A percentile compares a stretch with the other conserved stretches of the same genome.
Conservation (phyloP, 1,140 invertebrate genomes). For the Belonocnema kinseyi region DNA sequence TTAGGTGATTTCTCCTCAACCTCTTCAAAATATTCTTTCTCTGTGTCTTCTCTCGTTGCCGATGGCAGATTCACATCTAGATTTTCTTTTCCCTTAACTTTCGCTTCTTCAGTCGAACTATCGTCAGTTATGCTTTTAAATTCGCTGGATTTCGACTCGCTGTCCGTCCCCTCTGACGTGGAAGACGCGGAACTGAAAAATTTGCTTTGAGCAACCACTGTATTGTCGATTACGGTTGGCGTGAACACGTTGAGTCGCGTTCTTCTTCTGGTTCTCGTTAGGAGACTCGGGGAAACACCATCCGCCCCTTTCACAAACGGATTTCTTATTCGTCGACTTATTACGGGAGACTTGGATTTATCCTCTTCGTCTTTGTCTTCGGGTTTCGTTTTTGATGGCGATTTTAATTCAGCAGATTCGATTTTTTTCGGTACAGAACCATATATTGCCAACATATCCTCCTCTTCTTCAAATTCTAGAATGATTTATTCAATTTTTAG, state of each 20-base stretch:
- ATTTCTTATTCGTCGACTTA: slow-evolving; percentile 44
- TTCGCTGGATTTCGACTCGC: slow-evolving; percentile 35
- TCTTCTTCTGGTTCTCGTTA: slow-evolving; percentile 48
- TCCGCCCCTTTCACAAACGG: slow-evolving; percentile 48
- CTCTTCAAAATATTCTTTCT: slow-evolving; percentile 19
- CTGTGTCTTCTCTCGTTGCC: background rate
- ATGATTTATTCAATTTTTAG: slow-evolving; percentile 27
- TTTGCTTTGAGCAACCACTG: slow-evolving; percentile 53
- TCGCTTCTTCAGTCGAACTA: slow-evolving; percentile 6
- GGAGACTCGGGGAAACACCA: slow-evolving; percentile 53
- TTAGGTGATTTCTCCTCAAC: slow-evolving; percentile 20
- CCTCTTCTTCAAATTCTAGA: slow-evolving; percentile 41
- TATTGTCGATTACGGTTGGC: slow-evolving; percentile 62
- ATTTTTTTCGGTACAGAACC: background rate
- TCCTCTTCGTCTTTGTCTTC: slow-evolving; percentile 12
- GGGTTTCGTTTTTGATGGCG: slow-evolving; percentile 11
- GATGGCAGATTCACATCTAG: slow-evolving; percentile 19
- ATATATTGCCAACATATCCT: slow-evolving; percentile 48
- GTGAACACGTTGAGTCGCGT: slow-evolving; percentile 48
- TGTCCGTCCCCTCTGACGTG: background rate
- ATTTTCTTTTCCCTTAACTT: slow-evolving; percentile 35
- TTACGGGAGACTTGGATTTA: slow-evolving; percentile 41
- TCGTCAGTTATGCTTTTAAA: slow-evolving; percentile 33
- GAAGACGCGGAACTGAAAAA: slow-evolving; percentile 52
- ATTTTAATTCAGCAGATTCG: slow-evolving; percentile 12